These are phyloP conservation scores for Brenthis ino DNA, from an alignment of 2,888 invertebrate genomes.

Conservation along the genomic window DNA sequence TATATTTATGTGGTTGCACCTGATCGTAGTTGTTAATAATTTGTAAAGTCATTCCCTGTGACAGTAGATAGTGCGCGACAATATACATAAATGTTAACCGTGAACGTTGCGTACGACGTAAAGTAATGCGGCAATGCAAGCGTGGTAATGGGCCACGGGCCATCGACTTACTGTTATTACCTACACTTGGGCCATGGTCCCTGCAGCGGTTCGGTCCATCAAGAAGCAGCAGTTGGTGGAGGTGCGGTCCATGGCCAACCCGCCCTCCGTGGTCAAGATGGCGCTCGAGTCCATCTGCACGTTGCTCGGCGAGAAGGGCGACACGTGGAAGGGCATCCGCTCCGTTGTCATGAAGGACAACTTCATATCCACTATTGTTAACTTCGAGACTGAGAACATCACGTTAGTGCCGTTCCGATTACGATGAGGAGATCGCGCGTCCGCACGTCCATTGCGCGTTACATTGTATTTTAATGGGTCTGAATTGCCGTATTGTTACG, in stretches of 20 bases:
- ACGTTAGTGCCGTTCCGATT: conserved; percentile 86
- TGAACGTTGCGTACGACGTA: not conserved
- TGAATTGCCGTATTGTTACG: not conserved
- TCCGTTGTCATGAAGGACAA: conserved; percentile 96
- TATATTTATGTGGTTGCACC: conserved; percentile 6
- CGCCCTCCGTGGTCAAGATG: conserved; percentile 95
- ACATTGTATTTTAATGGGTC: not conserved
- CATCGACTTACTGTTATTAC: too few species aligned
- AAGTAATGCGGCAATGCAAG: too few species aligned
- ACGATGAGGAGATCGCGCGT: conserved; percentile 45
- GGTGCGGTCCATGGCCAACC: conserved; percentile 96
- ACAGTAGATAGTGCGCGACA: conserved; percentile 2
- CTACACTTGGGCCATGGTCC: conserved; percentile 33
- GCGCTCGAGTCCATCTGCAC: conserved; percentile 97
- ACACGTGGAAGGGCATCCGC: conserved; percentile 96
- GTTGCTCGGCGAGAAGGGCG: conserved; percentile 93
- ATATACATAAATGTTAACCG: not conserved
- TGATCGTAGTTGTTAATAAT: conserved; percentile 7
- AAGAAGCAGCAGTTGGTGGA: conserved; percentile 98
- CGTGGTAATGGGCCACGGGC: too few species aligned
- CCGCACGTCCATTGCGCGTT: conserved; percentile 39
- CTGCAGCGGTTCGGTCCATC: conserved; percentile 94
- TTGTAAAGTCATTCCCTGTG: not conserved
- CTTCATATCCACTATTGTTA: conserved; percentile 96
- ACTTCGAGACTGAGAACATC: conserved; percentile 96